These are phyloP conservation scores for Diadema setosum DNA, from an alignment of 35 echinoderm and acorn worm genomes.

Conservation along the genomic window DNA sequence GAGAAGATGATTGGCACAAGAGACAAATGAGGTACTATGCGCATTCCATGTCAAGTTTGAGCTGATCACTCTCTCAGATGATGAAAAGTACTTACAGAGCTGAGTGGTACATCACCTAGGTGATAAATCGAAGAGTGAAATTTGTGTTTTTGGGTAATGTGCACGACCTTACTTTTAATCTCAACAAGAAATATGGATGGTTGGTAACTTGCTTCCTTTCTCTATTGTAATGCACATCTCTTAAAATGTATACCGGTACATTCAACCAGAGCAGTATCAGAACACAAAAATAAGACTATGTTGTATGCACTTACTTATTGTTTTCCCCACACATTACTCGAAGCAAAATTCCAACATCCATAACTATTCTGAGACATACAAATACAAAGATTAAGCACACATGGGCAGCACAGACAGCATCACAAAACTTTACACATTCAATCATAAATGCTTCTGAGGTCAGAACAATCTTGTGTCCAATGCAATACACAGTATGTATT, in stretches of 20 bases:
- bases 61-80: not conserved
- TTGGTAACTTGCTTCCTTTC: not conserved
- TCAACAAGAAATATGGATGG: not conserved
- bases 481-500: too few species aligned
- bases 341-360: too few species aligned
- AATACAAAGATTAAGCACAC: too few species aligned
- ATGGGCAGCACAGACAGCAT: too few species aligned
- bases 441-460: too few species aligned
- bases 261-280: too few species aligned
- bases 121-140: not conserved
- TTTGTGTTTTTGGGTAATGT: not conserved
- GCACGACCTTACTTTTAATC: slow-evolving; percentile 1
- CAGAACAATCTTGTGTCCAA: too few species aligned
- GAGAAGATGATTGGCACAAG: slow-evolving; percentile 18
- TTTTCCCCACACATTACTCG: too few species aligned
- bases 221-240: not conserved
- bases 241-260: not conserved
- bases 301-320: too few species aligned
- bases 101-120: not conserved
- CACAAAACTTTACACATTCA: too few species aligned
- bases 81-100: not conserved
- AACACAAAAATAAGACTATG: too few species aligned
- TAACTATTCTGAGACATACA: too few species aligned
- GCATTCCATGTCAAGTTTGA: not conserved
- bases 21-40: not conserved